These are phyloP conservation scores for Cuniculus paca DNA, from an alignment of 2,797 vertebrate species.

Conservation along the genomic window DNA sequence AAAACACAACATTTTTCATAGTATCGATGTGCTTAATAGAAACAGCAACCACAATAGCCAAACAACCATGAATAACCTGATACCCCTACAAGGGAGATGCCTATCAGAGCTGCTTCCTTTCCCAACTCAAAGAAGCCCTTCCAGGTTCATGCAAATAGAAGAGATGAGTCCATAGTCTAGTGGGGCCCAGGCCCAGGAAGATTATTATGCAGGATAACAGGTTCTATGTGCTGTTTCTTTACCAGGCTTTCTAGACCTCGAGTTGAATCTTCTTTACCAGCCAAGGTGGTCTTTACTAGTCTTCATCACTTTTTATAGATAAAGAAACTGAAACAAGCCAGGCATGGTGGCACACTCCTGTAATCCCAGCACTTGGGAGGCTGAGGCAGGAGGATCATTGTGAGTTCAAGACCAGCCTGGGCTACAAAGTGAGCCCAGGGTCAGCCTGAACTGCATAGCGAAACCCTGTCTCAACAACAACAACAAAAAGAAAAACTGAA, in stretches of 20 bases:
- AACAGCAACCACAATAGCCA: constrained; percentile 57
- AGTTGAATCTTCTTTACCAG: not conserved
- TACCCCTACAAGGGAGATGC: not conserved
- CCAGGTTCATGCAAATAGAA: not conserved
- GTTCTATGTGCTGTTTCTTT: not conserved
- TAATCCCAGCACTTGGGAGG: not conserved
- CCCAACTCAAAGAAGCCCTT: not conserved
- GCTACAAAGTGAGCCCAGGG: not conserved
- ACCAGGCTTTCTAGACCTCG: not conserved
- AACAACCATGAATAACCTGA: constrained; percentile 64
- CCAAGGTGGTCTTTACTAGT: not conserved
- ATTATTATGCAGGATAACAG: not conserved
- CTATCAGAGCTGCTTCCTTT: not conserved
- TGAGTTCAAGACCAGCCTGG: not conserved
- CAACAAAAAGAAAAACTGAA: no score
- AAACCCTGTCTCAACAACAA: no score
- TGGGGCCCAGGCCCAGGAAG: not conserved
- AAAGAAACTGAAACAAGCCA: not conserved
- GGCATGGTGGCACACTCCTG: not conserved
- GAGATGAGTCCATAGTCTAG: not conserved
- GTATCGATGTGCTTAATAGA: constrained; percentile 42
- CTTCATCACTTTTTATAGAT: not conserved
- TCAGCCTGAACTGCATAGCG: no score
- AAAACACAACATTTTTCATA: constrained; percentile 62
- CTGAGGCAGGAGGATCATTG: not conserved